Conservation (phyloP, 2,797 vertebrate genomes). For the Decapterus maruadsi region DNA sequence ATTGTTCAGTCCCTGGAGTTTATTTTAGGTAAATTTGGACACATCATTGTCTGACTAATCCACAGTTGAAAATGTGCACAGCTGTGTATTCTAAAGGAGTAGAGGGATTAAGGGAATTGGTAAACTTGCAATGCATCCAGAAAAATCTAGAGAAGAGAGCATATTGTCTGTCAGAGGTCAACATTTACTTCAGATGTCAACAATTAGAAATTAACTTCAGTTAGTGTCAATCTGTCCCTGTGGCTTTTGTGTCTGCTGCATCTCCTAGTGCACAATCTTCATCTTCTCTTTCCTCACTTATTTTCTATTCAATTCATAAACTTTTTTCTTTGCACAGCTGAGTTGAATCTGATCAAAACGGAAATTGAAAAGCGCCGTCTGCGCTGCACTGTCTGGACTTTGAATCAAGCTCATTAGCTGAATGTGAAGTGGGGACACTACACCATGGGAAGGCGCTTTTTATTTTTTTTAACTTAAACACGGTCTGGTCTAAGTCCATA, state of each 20-base stretch:
- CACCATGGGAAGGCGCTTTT: slow-evolving; percentile 10
- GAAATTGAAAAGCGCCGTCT: slow-evolving; percentile 6
- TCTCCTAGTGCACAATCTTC: not conserved
- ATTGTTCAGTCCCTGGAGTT: not conserved
- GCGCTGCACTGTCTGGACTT: slow-evolving; percentile 41
- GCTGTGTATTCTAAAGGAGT: not conserved
- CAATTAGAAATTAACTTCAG: not conserved
- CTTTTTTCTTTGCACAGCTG: not conserved
- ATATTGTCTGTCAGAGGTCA: not conserved
- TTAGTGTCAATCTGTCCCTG: not conserved
- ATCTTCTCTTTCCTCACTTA: not conserved
- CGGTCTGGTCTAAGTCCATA: not conserved
- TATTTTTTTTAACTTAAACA: slow-evolving; percentile 20
- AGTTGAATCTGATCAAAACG: slow-evolving; percentile 10
- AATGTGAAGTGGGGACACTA: slow-evolving; percentile 21
- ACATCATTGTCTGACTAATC: not conserved
- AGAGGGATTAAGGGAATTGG: not conserved
- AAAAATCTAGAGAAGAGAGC: not conserved
- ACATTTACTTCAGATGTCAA: not conserved
- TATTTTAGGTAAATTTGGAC: not conserved
- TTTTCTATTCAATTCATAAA: not conserved
- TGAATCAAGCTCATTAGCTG: slow-evolving; percentile 54
- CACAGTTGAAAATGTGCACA: not conserved
- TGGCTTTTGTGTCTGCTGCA: not conserved
- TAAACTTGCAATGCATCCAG: not conserved